Evolutionary conservation across 2,113 vertebrate genomes (phyloP).

Genomic region (Muntiacus reevesi): DNA sequence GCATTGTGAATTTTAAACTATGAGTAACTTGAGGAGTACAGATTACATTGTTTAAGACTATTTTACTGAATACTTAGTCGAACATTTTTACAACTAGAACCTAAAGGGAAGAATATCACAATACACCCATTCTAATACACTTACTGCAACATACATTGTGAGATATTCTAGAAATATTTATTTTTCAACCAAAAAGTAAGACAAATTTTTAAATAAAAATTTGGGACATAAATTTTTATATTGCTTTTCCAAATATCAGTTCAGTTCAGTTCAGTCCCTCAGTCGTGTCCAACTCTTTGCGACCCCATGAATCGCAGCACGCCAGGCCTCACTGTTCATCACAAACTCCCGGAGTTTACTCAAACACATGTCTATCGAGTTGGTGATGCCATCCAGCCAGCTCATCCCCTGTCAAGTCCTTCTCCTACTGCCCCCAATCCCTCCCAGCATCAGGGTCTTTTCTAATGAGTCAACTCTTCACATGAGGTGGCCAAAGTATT

Average conservation of each 20-base stretch:
- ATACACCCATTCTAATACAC: background rate
- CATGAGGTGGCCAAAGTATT: too few species aligned
- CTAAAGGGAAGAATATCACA: background rate
- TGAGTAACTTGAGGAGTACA: background rate
- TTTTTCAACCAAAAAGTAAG: background rate
- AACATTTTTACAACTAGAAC: background rate
- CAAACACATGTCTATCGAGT: too few species aligned
- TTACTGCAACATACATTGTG: background rate
- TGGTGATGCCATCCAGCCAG: too few species aligned
- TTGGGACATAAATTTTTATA: background rate
- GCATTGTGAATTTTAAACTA: conserved; percentile 28
- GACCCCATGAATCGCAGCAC: too few species aligned
- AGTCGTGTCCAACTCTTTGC: too few species aligned
- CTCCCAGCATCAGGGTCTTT: too few species aligned
- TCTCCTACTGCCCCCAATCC: too few species aligned
- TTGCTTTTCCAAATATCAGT: background rate
- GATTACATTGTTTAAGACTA: conserved; percentile 36
- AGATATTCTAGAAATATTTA: background rate
- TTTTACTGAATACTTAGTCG: background rate
- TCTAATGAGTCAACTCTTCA: too few species aligned
- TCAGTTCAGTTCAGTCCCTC: too few species aligned
- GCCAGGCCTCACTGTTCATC: too few species aligned
- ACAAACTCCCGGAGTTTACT: too few species aligned
- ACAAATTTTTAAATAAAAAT: background rate
- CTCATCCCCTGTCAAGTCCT: too few species aligned